These are phyloP conservation scores for Thecophora atra DNA, from an alignment of 2,888 invertebrate genomes.

Conservation along the genomic window DNA sequence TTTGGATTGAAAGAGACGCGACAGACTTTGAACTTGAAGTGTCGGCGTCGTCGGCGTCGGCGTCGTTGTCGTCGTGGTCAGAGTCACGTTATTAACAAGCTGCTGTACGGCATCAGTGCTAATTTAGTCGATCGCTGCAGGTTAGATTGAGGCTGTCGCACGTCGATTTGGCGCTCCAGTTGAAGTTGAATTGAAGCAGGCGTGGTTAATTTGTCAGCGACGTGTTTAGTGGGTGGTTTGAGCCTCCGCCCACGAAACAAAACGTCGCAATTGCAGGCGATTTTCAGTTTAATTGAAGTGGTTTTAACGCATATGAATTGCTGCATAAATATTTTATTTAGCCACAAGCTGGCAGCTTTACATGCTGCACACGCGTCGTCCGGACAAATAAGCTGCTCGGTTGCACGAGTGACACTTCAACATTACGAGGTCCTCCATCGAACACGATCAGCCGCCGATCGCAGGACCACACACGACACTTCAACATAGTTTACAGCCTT, in stretches of 20 bases:
- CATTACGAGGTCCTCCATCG: conserved; percentile 6
- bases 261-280: not conserved
- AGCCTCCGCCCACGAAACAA: not conserved
- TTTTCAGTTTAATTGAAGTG: not conserved
- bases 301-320: not conserved
- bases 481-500: conserved; percentile 12
- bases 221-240: not conserved
- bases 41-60: not conserved
- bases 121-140: conserved; percentile 1
- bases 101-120: not conserved
- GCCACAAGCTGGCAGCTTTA: conserved; percentile 16
- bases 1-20: conserved; percentile 26
- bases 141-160: not conserved
- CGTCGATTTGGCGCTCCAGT: not conserved
- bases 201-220: conserved; percentile 6
- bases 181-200: conserved; percentile 7
- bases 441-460: conserved; percentile 21
- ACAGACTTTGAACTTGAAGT: conserved; percentile 29
- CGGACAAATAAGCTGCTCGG: conserved; percentile 10
- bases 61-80: not conserved
- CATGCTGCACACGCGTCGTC: conserved; percentile 5
- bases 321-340: conserved; percentile 29
- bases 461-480: conserved; percentile 17
- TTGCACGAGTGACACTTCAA: conserved; percentile 6
- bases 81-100: not conserved